Evolutionary conservation across 1,140 invertebrate genomes (phyloP), one percentile per base, ranked within the genome.

Genomic region (Brachystomella parvula): DNA sequence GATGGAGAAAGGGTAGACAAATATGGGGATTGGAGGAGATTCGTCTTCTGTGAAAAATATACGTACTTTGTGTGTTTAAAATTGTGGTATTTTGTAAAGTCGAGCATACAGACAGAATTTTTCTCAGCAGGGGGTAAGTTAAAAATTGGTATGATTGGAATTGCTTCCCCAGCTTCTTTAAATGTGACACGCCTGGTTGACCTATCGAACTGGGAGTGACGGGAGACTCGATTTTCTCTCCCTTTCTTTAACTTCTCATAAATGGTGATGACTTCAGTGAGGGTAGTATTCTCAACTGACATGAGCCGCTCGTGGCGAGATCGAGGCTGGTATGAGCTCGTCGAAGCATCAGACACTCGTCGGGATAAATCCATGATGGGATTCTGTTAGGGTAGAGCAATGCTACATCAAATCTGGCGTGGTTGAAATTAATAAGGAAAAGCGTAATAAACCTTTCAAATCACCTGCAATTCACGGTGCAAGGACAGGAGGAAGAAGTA

Each of bases 201-300:
- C 6, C 17, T 19, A 44, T n/a, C 9, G 28, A 63, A 64, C 9
- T 6, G n/a, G 2, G 44, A 49, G 2, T 6, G 24, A 28, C 9
- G 26, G 44, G 2, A 53, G 28, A 31, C 31, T n/a, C 35, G 35
- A 53, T 53, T 53, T 3, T 49, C 62, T 9, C 62, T 47, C 3
- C 44, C 44, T 56, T 64, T 64, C 35, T 49, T 49, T 28, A 64
- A 12, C 28, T 56, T 49, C 26, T 64, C 62, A 28, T 64, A 64
- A 56, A 64, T 64, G 24, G 62, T 64, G 3, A 53, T 64, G 9
- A 64, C 32, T 56, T 64, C 62, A 3, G 44, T 58, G 26, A 64
- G 62, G 3, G 44, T 49, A n/a, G 44, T 24, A 56, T 53, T 64
- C 49, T 63, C 61, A 39, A 47, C 31, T n/a, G 61, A 39, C 9